Percentiles rank a stretch among this genome's conserved stretches.
phyloP scores from a whole-genome alignment of 2,797 vertebrate genomes.

The Heliangelus exortis region DNA sequence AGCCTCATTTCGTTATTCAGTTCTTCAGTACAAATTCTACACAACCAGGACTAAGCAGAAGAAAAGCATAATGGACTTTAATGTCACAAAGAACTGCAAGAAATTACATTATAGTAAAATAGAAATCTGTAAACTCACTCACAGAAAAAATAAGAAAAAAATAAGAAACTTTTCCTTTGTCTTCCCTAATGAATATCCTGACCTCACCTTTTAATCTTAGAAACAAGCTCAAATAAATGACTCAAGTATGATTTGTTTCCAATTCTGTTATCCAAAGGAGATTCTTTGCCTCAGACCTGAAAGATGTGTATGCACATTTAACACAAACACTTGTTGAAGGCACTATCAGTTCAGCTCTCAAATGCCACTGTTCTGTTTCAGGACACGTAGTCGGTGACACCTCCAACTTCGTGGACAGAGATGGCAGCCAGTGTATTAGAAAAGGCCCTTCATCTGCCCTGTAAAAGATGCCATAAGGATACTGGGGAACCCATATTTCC shows the following conservation, averaged over 20 bases:
- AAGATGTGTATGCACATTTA: background rate
- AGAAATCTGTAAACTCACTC: background rate
- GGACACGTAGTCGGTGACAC: background rate
- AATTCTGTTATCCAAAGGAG: background rate
- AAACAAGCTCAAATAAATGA: background rate
- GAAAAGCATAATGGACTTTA: background rate
- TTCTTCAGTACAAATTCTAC: background rate
- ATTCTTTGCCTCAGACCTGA: background rate
- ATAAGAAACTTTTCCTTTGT: background rate
- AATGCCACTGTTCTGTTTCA: background rate
- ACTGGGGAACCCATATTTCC: background rate
- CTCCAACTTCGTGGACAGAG: background rate
- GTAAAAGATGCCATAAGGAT: background rate
- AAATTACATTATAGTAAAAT: background rate
- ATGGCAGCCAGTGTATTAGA: background rate
- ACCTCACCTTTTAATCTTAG: background rate
- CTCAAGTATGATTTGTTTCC: background rate
- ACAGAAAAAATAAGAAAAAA: background rate
- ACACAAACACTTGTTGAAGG: conserved; percentile 25
- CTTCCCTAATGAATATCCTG: background rate
- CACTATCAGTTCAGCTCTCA: conserved; percentile 28
- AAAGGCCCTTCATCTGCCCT: background rate
- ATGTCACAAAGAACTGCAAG: background rate
- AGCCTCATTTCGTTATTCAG: background rate
- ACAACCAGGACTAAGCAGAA: background rate